phyloP scores from a whole-genome alignment of 2,797 vertebrate species.

The Mormyrus proboscirostris region DNA sequence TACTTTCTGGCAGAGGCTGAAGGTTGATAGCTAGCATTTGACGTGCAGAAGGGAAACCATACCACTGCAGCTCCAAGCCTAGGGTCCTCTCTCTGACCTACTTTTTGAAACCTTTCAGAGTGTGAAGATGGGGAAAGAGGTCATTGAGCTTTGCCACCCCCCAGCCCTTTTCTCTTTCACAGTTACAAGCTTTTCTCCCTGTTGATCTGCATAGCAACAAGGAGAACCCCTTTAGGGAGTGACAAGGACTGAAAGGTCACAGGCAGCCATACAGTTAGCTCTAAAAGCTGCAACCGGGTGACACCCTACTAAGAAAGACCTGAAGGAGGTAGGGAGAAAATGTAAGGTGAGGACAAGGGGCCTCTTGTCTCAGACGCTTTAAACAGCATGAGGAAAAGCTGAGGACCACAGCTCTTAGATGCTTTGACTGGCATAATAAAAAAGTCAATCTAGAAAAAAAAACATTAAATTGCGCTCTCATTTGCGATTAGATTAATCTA shows the following conservation, averaged over 20 bases:
- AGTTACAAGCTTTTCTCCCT: conserved; percentile 12
- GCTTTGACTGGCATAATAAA: neutral
- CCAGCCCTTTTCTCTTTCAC: neutral
- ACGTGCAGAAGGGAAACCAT: neutral
- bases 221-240: conserved; percentile 1
- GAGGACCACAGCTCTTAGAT: neutral
- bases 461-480: neutral
- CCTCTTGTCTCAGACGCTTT: neutral
- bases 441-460: neutral
- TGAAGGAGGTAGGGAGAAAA: neutral
- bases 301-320: neutral
- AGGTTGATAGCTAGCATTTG: neutral
- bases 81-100: conserved; percentile 11
- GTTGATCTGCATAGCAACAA: conserved; percentile 24
- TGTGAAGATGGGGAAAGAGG: neutral
- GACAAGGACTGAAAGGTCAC: conserved; percentile 1
- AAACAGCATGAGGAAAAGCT: neutral
- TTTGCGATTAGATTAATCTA: neutral
- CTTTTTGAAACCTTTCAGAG: conserved; percentile 12
- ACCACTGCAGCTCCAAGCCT: neutral
- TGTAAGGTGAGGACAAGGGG: neutral
- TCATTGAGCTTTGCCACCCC: neutral
- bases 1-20: neutral
- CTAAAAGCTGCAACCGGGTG: neutral
- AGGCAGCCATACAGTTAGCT: neutral